phyloP scores from a whole-genome alignment of 2,113 vertebrate species.

The Eretmochelys imbricata region DNA sequence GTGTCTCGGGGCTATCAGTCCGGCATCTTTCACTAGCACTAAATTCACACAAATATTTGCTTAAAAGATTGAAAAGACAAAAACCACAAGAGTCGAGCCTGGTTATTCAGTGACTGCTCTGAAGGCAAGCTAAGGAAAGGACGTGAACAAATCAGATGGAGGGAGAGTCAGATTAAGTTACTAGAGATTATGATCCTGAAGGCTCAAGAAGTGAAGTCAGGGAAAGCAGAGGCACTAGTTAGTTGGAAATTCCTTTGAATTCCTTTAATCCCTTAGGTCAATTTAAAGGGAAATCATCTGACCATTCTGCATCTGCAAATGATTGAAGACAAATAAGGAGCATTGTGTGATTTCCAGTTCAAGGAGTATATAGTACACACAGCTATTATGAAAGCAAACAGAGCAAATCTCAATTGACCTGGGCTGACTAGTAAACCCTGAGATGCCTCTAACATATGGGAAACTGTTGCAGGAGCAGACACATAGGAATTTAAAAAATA shows the following conservation, averaged over 20 bases:
- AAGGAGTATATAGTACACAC: slow-evolving; percentile 42
- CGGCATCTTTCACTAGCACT: not conserved
- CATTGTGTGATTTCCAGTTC: slow-evolving; percentile 60
- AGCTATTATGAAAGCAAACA: slow-evolving; percentile 76
- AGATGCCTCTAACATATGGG: slow-evolving; percentile 60
- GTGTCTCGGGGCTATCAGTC: not conserved
- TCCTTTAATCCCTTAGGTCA: slow-evolving; percentile 75
- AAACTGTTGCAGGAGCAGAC: slow-evolving; percentile 25
- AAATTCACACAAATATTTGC: not conserved
- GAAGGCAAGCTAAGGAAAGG: slow-evolving; percentile 51
- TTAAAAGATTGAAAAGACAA: not conserved
- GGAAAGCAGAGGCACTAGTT: slow-evolving; percentile 50
- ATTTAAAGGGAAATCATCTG: slow-evolving; percentile 74
- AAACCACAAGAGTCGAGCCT: not conserved
- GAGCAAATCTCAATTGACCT: slow-evolving; percentile 60
- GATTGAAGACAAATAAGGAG: slow-evolving; percentile 76
- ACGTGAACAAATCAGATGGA: slow-evolving; percentile 51
- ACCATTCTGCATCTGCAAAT: slow-evolving; percentile 75
- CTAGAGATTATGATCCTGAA: slow-evolving; percentile 28
- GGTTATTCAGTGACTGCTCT: not conserved
- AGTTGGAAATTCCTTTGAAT: slow-evolving; percentile 76
- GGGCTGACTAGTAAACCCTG: slow-evolving; percentile 64
- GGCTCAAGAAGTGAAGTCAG: slow-evolving; percentile 68
- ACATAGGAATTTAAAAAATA: not conserved
- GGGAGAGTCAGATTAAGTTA: slow-evolving; percentile 63